Conservation (phyloP, 2,113 vertebrate genomes). For the Sorex araneus region DNA sequence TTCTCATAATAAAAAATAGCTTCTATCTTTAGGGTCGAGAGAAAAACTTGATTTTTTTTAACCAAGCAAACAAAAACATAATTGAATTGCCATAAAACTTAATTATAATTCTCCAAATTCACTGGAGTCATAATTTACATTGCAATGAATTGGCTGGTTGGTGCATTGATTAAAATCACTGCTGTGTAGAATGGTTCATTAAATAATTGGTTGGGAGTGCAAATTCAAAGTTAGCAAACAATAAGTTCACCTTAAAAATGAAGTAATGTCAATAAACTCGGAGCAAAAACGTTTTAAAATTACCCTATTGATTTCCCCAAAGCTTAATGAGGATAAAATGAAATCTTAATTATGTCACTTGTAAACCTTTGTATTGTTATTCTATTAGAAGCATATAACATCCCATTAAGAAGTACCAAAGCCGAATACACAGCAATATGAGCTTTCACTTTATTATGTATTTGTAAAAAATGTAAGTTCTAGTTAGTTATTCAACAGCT, state of each 20-base stretch:
- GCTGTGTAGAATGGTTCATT: conserved; percentile 60
- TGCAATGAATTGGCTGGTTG: conserved; percentile 53
- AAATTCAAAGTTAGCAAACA: conserved; percentile 71
- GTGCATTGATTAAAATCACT: conserved; percentile 67
- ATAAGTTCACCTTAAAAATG: conserved; percentile 57
- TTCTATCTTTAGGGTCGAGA: conserved; percentile 2
- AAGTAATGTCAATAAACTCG: conserved; percentile 67
- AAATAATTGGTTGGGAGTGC: conserved; percentile 68
- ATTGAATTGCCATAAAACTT: conserved; percentile 62
- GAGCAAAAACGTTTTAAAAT: conserved; percentile 44
- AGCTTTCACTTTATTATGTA: not conserved
- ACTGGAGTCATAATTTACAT: conserved; percentile 66
- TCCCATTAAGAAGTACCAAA: not conserved
- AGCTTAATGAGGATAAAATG: conserved; percentile 34
- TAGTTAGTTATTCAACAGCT: conserved; percentile 22
- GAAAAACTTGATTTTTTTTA: conserved; percentile 39
- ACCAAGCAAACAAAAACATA: conserved; percentile 59
- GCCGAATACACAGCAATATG: not conserved
- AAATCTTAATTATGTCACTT: conserved; percentile 60
- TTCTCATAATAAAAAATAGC: conserved; percentile 33
- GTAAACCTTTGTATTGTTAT: conserved; percentile 22
- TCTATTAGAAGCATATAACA: conserved; percentile 18
- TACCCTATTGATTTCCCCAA: conserved; percentile 55
- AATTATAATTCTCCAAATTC: conserved; percentile 69
- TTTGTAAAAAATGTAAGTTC: conserved; percentile 3